Evolutionary conservation across 30 jellyfish, hydroid and myxozoan species (phyloP).

Genomic region (Chrysaora quinquecirrha): DNA sequence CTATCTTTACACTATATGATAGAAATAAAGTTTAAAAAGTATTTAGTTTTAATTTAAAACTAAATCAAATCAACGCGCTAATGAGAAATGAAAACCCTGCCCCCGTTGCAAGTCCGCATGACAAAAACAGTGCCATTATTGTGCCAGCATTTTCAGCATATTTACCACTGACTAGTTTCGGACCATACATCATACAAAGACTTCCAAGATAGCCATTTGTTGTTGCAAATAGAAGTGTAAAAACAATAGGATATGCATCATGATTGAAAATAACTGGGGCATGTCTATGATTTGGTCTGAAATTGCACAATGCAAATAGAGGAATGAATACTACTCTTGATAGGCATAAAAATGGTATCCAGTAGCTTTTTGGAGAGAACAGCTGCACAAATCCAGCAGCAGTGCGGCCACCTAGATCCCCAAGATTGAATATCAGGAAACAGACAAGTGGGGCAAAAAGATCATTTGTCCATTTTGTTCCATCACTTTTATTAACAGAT

Average conservation of each 20-base stretch:
- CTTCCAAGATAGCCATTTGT: conserved; percentile 97
- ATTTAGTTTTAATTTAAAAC: too few species aligned
- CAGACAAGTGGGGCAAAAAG: conserved; percentile 82
- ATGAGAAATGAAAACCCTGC: conserved; percentile 95
- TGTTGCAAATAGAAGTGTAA: conserved; percentile 67
- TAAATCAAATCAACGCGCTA: conserved; percentile 48
- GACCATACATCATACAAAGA: conserved; percentile 99
- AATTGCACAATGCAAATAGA: conserved; percentile 84
- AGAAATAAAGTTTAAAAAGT: too few species aligned
- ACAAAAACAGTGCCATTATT: conserved; percentile 89
- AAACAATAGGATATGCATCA: conserved; percentile 86
- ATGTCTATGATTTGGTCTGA: conserved; percentile 31
- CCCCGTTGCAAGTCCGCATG: conserved; percentile 90
- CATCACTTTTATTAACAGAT: conserved; percentile 73
- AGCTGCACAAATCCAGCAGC: conserved; percentile 87
- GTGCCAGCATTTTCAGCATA: conserved; percentile 97
- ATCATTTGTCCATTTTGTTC: conserved; percentile 74
- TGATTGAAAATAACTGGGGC: conserved; percentile 64
- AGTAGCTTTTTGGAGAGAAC: conserved; percentile 60
- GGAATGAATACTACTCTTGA: conserved; percentile 87
- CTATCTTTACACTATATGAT: too few species aligned
- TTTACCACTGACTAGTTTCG: conserved; percentile 80
- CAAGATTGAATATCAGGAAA: conserved; percentile 83
- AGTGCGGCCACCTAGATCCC: conserved; percentile 91
- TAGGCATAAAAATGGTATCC: conserved; percentile 69